phyloP scores from a whole-genome alignment of 1,140 invertebrate genomes.

The Neomicropteryx cornuta region DNA sequence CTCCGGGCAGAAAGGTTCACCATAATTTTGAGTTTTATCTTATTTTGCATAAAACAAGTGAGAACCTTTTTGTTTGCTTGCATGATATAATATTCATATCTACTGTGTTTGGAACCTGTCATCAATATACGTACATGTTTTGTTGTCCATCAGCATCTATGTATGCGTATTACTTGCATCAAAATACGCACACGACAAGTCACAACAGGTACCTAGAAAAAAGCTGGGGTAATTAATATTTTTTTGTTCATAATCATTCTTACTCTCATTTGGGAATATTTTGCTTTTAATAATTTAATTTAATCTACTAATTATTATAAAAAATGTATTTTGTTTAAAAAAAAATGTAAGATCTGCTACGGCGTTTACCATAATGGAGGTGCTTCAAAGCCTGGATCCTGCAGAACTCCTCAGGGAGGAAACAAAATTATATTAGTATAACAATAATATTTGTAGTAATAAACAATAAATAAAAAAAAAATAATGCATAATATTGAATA shows the following conservation, averaged over 20 bases:
- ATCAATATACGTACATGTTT: slow-evolving; percentile 16
- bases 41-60: neutral
- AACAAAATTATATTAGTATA: slow-evolving; percentile 18
- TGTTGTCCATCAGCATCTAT: slow-evolving; percentile 7
- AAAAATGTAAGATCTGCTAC: too few relatives aligned
- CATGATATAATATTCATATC: slow-evolving; percentile 3
- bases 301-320: slow-evolving; percentile 8
- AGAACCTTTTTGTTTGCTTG: neutral
- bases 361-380: too few relatives aligned
- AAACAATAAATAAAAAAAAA: too few relatives aligned
- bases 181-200: slow-evolving; percentile 16
- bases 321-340: too few relatives aligned
- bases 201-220: slow-evolving; percentile 23
- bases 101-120: slow-evolving; percentile 8
- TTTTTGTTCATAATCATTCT: slow-evolving; percentile 33
- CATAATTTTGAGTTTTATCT: too few relatives aligned
- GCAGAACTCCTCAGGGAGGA: slow-evolving; percentile 14
- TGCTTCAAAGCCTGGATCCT: slow-evolving; percentile 10
- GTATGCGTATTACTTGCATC: slow-evolving; percentile 15
- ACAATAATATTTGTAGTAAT: too few relatives aligned
- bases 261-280: slow-evolving; percentile 23
- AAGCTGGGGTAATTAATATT: slow-evolving; percentile 43
- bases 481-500: too few relatives aligned
- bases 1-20: too few relatives aligned
- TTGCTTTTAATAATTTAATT: slow-evolving; percentile 4